Evolutionary conservation across 2,888 invertebrate genomes (phyloP).

Genomic region (Catocala fraxini): DNA sequence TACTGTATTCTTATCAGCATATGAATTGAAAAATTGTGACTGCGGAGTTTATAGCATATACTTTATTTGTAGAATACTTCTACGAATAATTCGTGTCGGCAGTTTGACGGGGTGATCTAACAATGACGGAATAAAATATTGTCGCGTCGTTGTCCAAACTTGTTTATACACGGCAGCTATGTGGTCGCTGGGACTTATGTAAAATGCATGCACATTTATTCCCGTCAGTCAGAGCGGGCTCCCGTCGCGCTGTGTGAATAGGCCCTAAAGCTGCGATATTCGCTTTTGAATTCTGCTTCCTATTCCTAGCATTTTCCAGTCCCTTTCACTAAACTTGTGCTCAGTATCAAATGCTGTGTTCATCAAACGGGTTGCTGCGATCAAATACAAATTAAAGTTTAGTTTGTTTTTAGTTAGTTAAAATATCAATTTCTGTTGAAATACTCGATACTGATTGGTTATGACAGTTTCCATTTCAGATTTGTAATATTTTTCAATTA

Average conservation of each 20-base stretch:
- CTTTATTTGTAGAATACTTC: not conserved
- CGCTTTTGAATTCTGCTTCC: conserved; percentile 22
- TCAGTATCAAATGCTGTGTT: not conserved
- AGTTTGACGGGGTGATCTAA: conserved; percentile 23
- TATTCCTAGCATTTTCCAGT: conserved; percentile 16
- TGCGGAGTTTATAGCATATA: too few relatives aligned
- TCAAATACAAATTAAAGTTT: conserved; percentile 3
- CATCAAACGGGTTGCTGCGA: not conserved
- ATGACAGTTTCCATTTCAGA: not conserved
- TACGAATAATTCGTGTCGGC: not conserved
- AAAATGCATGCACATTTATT: conserved; percentile 43
- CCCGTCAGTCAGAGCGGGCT: conserved; percentile 26
- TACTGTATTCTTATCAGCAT: not conserved
- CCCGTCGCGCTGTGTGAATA: conserved; percentile 15
- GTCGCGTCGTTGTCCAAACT: conserved; percentile 9
- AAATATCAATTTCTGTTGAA: conserved; percentile 6
- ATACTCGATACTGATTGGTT: not conserved
- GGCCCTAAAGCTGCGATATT: conserved; percentile 32
- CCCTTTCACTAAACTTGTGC: conserved; percentile 7
- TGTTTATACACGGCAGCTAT: conserved; percentile 20
- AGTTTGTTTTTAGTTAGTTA: conserved; percentile 8
- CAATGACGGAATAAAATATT: conserved; percentile 33
- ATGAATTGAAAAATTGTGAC: too few relatives aligned
- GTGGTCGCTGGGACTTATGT: conserved; percentile 22
- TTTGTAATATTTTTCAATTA: not conserved